A percentile compares a stretch with the other conserved stretches of the same genome.
These are phyloP conservation scores for Caenorhabditis inopinata DNA, from an alignment of 1,140 invertebrate genomes.

Conservation along the genomic window DNA sequence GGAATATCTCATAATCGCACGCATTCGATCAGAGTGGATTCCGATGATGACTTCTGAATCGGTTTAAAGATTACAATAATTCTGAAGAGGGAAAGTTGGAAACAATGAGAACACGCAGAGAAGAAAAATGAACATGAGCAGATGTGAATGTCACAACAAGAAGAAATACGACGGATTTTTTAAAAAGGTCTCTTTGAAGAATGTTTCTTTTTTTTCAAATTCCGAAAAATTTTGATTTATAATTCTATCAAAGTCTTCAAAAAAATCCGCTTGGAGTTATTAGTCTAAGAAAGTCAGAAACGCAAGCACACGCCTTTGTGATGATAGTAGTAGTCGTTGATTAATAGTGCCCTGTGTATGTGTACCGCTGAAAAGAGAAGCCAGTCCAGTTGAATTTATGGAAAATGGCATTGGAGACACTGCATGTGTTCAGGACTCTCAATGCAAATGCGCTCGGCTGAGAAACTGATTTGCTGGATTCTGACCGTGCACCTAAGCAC, in stretches of 20 bases:
- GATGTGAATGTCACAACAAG: conserved; percentile 27
- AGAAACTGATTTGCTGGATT: too few species aligned
- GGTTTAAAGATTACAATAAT: not conserved
- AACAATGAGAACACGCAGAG: not conserved
- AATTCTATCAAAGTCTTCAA: too few species aligned
- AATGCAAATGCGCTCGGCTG: too few species aligned
- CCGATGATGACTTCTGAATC: conserved; percentile 21
- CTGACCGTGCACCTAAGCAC: too few species aligned
- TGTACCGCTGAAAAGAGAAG: conserved; percentile 46
- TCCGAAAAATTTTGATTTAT: too few species aligned
- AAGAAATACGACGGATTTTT: not conserved
- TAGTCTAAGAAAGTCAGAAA: not conserved
- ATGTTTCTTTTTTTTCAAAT: too few species aligned
- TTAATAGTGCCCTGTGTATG: conserved; percentile 51
- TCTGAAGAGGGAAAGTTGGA: not conserved
- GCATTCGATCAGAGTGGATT: conserved; percentile 22
- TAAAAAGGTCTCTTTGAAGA: not conserved
- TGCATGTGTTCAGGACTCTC: too few species aligned
- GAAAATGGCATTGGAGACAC: too few species aligned
- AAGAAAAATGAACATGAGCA: conserved; percentile 9
- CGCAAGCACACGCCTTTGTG: not conserved
- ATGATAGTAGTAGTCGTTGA: not conserved
- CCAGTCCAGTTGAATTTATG: too few species aligned
- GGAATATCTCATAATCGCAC: not conserved
- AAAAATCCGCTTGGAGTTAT: not conserved